Percentiles rank a stretch among this genome's conserved stretches.
phyloP scores from a whole-genome alignment of 2,888 invertebrate species.

The Tipula unca region DNA sequence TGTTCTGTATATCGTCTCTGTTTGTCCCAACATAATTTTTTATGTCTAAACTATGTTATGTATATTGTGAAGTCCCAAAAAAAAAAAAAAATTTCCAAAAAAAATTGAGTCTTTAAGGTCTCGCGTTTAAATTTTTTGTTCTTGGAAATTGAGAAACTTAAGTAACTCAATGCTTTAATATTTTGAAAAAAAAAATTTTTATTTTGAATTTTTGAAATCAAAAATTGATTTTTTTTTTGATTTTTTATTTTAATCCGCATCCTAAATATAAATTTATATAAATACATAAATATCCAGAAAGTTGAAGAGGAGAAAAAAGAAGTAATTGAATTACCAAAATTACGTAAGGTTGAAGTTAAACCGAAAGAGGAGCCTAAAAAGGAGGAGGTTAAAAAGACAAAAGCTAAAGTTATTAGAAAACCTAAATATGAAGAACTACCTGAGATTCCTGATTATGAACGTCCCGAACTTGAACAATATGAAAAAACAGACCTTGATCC shows the following conservation, averaged over 20 bases:
- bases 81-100: neutral
- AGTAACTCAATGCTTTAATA: neutral
- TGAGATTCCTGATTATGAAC: constrained; percentile 64
- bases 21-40: neutral
- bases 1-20: neutral
- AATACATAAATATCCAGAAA: constrained; percentile 28
- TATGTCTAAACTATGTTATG: neutral
- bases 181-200: neutral
- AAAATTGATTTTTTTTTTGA: constrained; percentile 15
- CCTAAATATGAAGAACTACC: constrained; percentile 53
- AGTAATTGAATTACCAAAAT: constrained; percentile 34
- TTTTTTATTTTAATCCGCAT: neutral
- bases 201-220: neutral
- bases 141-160: constrained; percentile 22
- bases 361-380: constrained; percentile 36
- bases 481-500: constrained; percentile 50
- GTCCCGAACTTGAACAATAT: constrained; percentile 62
- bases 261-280: neutral
- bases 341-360: constrained; percentile 35
- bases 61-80: neutral
- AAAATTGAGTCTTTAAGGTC: neutral
- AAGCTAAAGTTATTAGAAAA: constrained; percentile 34
- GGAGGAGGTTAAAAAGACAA: constrained; percentile 29
- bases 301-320: constrained; percentile 35
- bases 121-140: neutral